Evolutionary conservation across 2,113 vertebrate genomes (phyloP), one percentile per base, ranked within the genome.

Genomic region (Onychostoma macrolepis): DNA sequence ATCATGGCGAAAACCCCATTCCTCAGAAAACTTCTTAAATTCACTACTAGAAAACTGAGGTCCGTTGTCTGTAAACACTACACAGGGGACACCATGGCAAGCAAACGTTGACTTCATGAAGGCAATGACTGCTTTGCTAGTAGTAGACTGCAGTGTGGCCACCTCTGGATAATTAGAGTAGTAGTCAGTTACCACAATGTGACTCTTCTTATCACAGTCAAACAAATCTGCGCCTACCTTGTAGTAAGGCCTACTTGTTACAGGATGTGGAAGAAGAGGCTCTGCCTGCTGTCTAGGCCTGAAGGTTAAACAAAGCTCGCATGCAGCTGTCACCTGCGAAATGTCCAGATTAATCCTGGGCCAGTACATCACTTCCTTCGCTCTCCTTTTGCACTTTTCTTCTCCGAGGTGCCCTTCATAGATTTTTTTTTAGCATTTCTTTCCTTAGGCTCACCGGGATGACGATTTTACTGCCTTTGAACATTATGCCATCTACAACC

Each of bases 101-200:
- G 65, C 80, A 56, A 88, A 84, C 1, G 82, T 17, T 13, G 24
- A 53, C 17, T 87, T 85, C 4, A 79, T n/a, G 33, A 67, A 87
- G 6, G 17, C 15, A 33, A 90, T 90, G 53, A 88, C 84, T 9
- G 85, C 74, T 81, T 84, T 86, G 43, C 79, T 89, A 6, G 85
- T 48, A 53, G 85, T 71, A 3, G 26, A 56, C 12, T 87, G 58
- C 21, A 86, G 21, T 33, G 41, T 74, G 9, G 36, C 61, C 1
- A 86, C 80, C 61, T 88, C 86, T 50, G 82, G 78, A 33, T 78
- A 88, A 24, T 85, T 78, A 0, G 85, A 88, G 33, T 50, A 90
- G 58, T 85, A 85, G 36, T 83, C 74, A n/a, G 87, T 85, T 1
- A 85, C 83, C 28, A 90, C 83, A 63, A 89, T 87, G 63, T 87